These are phyloP conservation scores for Isaurus tuberculatus DNA, from an alignment of 92 coral and sea anemone species.

Conservation along the genomic window DNA sequence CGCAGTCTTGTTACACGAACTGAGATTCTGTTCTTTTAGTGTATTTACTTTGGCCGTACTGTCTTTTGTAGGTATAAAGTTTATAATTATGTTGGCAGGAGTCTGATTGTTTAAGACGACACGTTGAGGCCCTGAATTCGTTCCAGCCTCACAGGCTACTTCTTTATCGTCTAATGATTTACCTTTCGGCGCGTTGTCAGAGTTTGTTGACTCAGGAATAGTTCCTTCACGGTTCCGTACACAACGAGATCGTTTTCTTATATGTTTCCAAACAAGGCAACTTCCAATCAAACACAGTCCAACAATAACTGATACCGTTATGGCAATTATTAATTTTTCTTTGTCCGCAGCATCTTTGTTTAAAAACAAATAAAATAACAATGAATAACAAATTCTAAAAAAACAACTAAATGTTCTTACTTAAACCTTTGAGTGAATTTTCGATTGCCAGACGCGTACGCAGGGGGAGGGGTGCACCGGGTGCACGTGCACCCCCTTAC, in stretches of 20 bases:
- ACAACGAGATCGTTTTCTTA: constrained; percentile 65
- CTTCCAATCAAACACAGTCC: constrained; percentile 66
- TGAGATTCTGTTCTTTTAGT: constrained; percentile 37
- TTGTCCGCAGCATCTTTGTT: constrained; percentile 49
- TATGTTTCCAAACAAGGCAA: constrained; percentile 72
- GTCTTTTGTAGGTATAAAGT: constrained; percentile 42
- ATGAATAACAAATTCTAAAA: background rate
- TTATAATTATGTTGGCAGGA: constrained; percentile 44
- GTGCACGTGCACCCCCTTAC: too few species aligned
- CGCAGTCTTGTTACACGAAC: constrained; percentile 43
- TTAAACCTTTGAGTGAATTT: too few species aligned
- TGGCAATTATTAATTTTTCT: constrained; percentile 51
- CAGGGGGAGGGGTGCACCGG: too few species aligned
- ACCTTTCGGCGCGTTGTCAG: constrained; percentile 32
- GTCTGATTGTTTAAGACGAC: constrained; percentile 41
- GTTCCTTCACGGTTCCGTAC: constrained; percentile 51
- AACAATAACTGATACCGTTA: constrained; percentile 49
- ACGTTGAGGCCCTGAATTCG: constrained; percentile 46
- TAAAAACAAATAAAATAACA: background rate
- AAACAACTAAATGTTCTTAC: background rate
- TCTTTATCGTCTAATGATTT: constrained; percentile 45
- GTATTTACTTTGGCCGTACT: constrained; percentile 34
- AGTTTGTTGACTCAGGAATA: constrained; percentile 30
- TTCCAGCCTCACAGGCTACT: constrained; percentile 19
- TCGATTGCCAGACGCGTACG: too few species aligned